Conservation (phyloP, 23 tunicate species). For the Ciona savignyi region DNA sequence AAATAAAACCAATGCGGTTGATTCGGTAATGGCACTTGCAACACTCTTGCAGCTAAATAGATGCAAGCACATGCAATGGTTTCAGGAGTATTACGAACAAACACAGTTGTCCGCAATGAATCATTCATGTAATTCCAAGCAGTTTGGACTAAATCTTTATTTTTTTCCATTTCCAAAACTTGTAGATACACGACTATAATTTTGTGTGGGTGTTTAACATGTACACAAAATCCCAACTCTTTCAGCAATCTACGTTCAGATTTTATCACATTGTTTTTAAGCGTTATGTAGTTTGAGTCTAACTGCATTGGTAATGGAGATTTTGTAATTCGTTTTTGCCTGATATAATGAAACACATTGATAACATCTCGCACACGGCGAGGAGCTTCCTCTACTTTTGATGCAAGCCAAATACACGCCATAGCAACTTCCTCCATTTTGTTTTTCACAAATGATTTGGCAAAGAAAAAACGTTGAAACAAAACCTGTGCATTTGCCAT, state of each 20-base stretch:
- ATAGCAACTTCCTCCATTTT: too few species aligned
- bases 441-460: too few species aligned
- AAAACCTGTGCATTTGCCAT: constrained; percentile 82
- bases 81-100: constrained; percentile 67
- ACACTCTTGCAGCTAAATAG: constrained; percentile 76
- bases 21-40: too few species aligned
- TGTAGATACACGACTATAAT: constrained; percentile 83
- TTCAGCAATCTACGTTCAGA: constrained; percentile 68
- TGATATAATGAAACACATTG: constrained; percentile 84
- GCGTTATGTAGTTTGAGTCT: constrained; percentile 60
- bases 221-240: constrained; percentile 95
- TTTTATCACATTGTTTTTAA: constrained; percentile 63
- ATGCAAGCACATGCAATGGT: constrained; percentile 97
- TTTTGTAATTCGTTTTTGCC: constrained; percentile 7
- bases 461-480: constrained; percentile 87
- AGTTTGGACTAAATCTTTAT: too few species aligned
- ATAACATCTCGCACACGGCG: constrained; percentile 92
- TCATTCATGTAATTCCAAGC: too few species aligned
- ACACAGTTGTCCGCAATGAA: too few species aligned
- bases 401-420: too few species aligned
- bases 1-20: too few species aligned
- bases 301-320: constrained; percentile 58
- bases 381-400: too few species aligned
- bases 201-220: too few species aligned
- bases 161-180: constrained; percentile 70